phyloP scores from a whole-genome alignment of 2,113 vertebrate genomes.

The Brachypteracias leptosomus region DNA sequence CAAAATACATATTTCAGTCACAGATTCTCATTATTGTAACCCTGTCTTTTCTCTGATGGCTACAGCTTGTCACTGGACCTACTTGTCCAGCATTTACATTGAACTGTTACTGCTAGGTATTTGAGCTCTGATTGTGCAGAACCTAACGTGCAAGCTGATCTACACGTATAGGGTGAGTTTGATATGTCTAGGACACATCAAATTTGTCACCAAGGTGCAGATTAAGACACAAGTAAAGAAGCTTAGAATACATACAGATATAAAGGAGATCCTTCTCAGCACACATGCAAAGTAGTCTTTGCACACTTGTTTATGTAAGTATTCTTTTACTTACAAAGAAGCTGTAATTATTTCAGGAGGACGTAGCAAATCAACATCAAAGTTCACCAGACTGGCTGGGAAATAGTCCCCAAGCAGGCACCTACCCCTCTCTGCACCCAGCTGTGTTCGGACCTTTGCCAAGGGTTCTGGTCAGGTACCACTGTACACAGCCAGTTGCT shows the following conservation, averaged over 20 bases:
- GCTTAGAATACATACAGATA: neutral
- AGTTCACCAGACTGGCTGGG: neutral
- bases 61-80: neutral
- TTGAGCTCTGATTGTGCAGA: neutral
- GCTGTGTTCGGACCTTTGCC: neutral
- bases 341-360: neutral
- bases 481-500: neutral
- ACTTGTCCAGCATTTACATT: neutral
- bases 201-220: neutral
- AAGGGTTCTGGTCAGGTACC: neutral
- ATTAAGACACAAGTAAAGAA: neutral
- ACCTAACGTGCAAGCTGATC: neutral
- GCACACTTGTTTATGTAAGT: neutral
- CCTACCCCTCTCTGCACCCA: neutral
- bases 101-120: neutral
- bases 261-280: neutral
- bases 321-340: neutral
- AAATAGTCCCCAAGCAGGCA: neutral
- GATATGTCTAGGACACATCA: neutral
- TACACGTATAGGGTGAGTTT: neutral
- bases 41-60: neutral
- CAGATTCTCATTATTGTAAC: neutral
- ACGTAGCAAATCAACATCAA: neutral
- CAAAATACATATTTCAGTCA: neutral
- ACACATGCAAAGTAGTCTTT: neutral